A percentile compares a stretch with the other conserved stretches of the same genome.
Conservation (phyloP, 2,113 vertebrate genomes). For the Budorcas taxicolor region DNA sequence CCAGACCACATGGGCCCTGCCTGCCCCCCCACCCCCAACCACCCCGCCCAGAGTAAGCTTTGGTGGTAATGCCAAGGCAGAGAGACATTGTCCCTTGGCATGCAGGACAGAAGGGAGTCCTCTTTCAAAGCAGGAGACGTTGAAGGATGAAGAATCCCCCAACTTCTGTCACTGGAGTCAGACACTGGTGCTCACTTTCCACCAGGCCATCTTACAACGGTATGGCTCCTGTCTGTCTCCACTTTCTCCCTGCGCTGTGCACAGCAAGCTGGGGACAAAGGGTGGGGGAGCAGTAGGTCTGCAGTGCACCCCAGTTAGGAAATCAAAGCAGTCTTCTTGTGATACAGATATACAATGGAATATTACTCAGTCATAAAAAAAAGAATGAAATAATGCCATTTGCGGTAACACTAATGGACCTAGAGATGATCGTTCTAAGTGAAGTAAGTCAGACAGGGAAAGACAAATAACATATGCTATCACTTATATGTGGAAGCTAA, state of each 20-base stretch:
- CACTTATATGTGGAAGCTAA: neutral
- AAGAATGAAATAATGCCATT: neutral
- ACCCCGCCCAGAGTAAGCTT: neutral
- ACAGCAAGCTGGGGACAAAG: neutral
- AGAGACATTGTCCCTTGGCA: neutral
- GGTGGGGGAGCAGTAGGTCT: neutral
- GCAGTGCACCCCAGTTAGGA: neutral
- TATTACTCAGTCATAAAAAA: neutral
- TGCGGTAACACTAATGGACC: neutral
- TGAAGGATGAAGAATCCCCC: neutral
- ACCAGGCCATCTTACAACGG: neutral
- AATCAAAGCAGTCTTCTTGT: neutral
- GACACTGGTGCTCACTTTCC: neutral
- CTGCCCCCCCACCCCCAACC: neutral
- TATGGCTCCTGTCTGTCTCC: neutral
- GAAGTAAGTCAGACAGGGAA: neutral
- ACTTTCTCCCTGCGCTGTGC: neutral
- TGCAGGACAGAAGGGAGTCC: neutral
- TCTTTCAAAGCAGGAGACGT: neutral
- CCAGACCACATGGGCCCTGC: neutral
- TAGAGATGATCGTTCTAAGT: neutral
- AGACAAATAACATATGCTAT: neutral
- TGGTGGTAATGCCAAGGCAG: neutral
- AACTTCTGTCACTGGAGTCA: neutral
- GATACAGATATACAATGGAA: neutral